Percentiles rank a stretch among this genome's conserved stretches.
phyloP scores from a whole-genome alignment of 2,888 invertebrate species.

The Prenolepis imparis region DNA sequence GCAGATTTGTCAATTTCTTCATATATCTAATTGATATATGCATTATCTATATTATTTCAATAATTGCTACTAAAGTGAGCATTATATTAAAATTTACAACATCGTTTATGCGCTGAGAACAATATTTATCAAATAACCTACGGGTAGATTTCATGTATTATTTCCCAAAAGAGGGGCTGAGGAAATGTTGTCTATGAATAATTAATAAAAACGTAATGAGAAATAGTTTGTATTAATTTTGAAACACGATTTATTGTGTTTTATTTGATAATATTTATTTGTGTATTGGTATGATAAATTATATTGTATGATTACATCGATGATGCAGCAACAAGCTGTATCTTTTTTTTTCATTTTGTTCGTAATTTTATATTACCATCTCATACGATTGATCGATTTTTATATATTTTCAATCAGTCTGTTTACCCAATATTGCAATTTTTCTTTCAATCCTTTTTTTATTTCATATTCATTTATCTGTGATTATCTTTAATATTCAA shows the following conservation, averaged over 20 bases:
- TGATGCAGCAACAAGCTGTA: not conserved
- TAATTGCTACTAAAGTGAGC: not conserved
- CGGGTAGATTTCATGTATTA: not conserved
- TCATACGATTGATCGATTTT: not conserved
- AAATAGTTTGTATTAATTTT: constrained; percentile 8
- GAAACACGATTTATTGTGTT: constrained; percentile 6
- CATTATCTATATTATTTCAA: not conserved
- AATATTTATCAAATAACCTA: not conserved
- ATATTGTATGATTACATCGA: not conserved
- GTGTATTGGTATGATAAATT: constrained; percentile 29
- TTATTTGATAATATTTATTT: constrained; percentile 23
- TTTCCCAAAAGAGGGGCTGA: not conserved
- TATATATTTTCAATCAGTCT: not conserved
- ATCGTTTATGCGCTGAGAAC: not conserved
- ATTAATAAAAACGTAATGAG: not conserved
- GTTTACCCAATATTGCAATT: constrained; percentile 12
- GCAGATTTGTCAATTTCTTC: constrained; percentile 10
- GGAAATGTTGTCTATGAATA: not conserved
- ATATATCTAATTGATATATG: not conserved
- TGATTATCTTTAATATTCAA: not conserved
- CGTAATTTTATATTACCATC: constrained; percentile 10
- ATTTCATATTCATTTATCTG: not conserved
- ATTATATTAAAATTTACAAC: not conserved
- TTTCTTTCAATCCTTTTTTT: not conserved
- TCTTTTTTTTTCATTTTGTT: constrained; percentile 34